These are phyloP conservation scores for Sinocyclocheilus anophthalmus DNA, from an alignment of 2,113 vertebrate genomes.

Conservation along the genomic window DNA sequence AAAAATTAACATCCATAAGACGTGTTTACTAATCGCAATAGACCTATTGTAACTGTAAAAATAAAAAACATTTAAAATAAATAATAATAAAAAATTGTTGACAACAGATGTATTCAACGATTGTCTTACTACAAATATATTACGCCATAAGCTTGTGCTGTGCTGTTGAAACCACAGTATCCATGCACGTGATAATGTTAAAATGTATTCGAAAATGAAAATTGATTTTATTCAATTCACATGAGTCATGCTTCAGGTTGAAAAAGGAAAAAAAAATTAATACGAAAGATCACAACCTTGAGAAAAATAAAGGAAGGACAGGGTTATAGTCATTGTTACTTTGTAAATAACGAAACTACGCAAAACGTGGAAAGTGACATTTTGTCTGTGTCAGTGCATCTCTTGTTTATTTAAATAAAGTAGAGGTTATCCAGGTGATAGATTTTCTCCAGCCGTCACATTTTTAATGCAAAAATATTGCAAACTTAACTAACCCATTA, in stretches of 20 bases:
- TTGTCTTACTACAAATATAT: not conserved
- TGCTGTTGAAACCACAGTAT: not conserved
- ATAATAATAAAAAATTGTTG: no score
- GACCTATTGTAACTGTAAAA: no score
- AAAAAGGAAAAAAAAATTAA: not conserved
- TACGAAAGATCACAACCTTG: not conserved
- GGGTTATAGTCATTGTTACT: not conserved
- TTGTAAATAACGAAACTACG: not conserved
- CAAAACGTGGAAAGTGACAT: not conserved
- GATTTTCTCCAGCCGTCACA: not conserved
- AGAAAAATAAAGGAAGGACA: not conserved
- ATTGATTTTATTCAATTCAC: no score
- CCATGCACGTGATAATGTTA: not conserved
- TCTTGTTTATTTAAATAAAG: not conserved
- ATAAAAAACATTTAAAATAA: no score
- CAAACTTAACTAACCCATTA: not conserved
- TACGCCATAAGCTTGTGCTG: not conserved
- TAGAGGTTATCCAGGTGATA: not conserved
- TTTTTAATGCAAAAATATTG: not conserved
- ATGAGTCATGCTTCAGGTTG: not conserved
- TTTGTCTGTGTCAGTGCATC: not conserved
- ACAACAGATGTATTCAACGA: no score
- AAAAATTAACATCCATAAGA: no score
- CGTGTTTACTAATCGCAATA: no score
- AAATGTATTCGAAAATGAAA: not conserved